Conservation (phyloP, 2,888 invertebrate genomes). For the Portevinia maculata region DNA sequence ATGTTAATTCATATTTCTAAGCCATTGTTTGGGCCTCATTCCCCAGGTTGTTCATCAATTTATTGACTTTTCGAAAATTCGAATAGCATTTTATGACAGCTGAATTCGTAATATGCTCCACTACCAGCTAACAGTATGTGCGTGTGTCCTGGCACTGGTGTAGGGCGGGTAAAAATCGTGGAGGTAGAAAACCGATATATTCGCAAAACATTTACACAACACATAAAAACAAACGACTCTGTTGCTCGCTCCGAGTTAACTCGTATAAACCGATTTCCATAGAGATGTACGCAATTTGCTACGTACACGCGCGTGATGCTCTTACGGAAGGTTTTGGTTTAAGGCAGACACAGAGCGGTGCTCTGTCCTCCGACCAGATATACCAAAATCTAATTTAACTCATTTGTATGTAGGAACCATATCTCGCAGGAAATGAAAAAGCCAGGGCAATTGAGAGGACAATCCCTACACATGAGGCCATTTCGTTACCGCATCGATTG, state of each 20-base stretch:
- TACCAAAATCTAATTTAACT: constrained; percentile 70
- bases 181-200: constrained; percentile 64
- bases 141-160: constrained; percentile 19
- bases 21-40: background rate
- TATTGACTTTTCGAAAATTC: constrained; percentile 67
- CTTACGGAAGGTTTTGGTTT: constrained; percentile 22
- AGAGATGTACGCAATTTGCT: constrained; percentile 38
- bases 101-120: constrained; percentile 53
- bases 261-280: constrained; percentile 39
- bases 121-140: background rate
- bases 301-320: background rate
- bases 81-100: constrained; percentile 69
- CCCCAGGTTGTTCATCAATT: constrained; percentile 35
- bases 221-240: constrained; percentile 72
- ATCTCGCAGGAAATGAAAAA: constrained; percentile 35
- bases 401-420: constrained; percentile 58
- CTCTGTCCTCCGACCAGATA: constrained; percentile 16
- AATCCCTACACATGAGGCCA: constrained; percentile 60
- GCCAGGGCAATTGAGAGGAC: constrained; percentile 43
- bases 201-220: constrained; percentile 70
- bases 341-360: background rate
- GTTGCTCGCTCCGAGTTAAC: constrained; percentile 54
- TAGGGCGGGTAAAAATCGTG: constrained; percentile 54
- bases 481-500: constrained; percentile 63
- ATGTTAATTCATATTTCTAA: constrained; percentile 57